These are phyloP conservation scores for Nesogale talazaci DNA, from an alignment of 2,113 vertebrate species.

Conservation along the genomic window DNA sequence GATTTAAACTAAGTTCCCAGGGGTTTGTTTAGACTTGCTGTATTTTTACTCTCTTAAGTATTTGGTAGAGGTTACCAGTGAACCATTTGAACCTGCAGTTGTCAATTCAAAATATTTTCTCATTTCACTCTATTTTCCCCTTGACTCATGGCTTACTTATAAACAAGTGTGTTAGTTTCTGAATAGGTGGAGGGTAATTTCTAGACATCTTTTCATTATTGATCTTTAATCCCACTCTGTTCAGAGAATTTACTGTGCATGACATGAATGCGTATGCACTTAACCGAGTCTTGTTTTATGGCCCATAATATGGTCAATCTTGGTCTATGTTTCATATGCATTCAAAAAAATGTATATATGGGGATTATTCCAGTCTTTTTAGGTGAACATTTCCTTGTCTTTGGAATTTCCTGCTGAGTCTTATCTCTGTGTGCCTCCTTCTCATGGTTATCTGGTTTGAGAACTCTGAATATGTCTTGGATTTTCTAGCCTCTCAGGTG, in stretches of 20 bases:
- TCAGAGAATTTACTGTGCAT: neutral
- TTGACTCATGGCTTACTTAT: neutral
- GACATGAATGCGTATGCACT: neutral
- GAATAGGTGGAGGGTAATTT: neutral
- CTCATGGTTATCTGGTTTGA: no score
- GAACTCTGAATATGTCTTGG: no score
- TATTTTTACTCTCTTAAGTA: neutral
- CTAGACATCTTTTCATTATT: neutral
- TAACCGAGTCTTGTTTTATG: conserved; percentile 23
- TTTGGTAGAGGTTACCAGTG: neutral
- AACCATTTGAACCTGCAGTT: neutral
- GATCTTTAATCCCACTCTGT: neutral
- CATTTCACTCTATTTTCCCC: neutral
- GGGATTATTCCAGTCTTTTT: neutral
- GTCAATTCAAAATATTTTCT: neutral
- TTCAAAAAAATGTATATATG: neutral
- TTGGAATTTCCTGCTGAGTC: no score
- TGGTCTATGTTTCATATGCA: no score
- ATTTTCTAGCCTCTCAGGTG: no score
- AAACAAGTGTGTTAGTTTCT: neutral
- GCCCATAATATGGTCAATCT: neutral
- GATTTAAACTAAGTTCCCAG: neutral
- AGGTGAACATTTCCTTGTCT: neutral
- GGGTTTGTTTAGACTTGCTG: neutral
- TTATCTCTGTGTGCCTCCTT: no score